Evolutionary conservation across 1,140 invertebrate species (phyloP), one percentile per base, ranked within the genome.

Genomic region (Archivesica marissinica): DNA sequence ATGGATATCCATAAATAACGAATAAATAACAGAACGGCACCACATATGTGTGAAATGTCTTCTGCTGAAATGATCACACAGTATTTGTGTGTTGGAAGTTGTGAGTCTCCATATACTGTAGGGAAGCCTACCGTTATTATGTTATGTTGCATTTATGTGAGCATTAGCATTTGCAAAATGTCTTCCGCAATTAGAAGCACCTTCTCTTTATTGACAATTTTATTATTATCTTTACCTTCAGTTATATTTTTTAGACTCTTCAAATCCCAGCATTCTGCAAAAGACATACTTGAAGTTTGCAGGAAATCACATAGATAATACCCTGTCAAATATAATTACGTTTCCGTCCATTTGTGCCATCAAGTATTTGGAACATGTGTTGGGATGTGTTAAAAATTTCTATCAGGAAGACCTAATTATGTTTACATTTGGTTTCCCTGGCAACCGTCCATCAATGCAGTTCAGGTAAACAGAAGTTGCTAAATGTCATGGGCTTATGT

Each of bases 331-430:
- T 44, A 39, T 64, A 79, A 79, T 79, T 79, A 79, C 68, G 44
- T 59, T 66, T 25, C 39, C 39, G 77, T 35, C 56, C 54, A 64
- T 78, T 64, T 79, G 56, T 79, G 39, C 77, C 77, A 64, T 64
- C 77, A 66, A 66, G 39, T 30, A 79, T 79, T 79, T 66, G 44
- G 56, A 79, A 79, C 77, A 79, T 79, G 77, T 79, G 77, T 44
- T 50, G 44, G 59, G 61, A 68, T 79, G 77, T 79, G 77, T 79
- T 79, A 66, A 79, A 79, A 79, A 81, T 72, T 81, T 81, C 79
- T 72, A 81, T 70, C 79, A 81, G 79, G 79, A 81, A 81, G 79
- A 59, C 68, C 64, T 81, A 81, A 81, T 81, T 81, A 72, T 81
- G 79, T 81, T 81, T 81, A 81, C 79, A 81, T 72, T 81, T 44